Percentiles rank a stretch among this genome's conserved stretches.
These are phyloP conservation scores for Himalopsyche phryganea DNA, from an alignment of 1,140 invertebrate species.

Conservation along the genomic window DNA sequence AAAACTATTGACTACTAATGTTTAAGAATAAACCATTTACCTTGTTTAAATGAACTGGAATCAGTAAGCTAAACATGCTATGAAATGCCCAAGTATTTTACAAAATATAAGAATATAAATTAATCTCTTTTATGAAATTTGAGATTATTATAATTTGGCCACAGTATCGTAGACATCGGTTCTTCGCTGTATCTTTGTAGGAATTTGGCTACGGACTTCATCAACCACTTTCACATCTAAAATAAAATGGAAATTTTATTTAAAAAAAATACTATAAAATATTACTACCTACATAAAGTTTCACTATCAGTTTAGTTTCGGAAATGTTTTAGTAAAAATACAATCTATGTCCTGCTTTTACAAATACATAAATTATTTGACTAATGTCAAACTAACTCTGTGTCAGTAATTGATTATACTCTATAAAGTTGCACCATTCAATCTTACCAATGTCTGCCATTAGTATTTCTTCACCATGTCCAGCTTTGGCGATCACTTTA, in stretches of 20 bases:
- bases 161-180: constrained; percentile 66
- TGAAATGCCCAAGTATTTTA: too few relatives aligned
- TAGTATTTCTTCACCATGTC: constrained; percentile 68
- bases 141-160: neutral
- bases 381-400: neutral
- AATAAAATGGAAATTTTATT: constrained; percentile 32
- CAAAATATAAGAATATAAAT: too few relatives aligned
- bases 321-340: neutral
- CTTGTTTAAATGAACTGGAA: too few relatives aligned
- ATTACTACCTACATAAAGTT: neutral
- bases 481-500: constrained; percentile 67
- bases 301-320: neutral
- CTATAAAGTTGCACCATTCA: too few relatives aligned
- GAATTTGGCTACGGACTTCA: constrained; percentile 77
- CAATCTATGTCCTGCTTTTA: neutral
- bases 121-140: too few relatives aligned
- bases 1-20: too few relatives aligned
- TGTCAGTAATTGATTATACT: neutral
- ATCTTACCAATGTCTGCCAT: constrained; percentile 68
- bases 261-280: neutral
- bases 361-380: neutral
- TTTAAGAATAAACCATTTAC: too few relatives aligned
- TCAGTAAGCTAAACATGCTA: too few relatives aligned
- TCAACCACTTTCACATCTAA: constrained; percentile 71
- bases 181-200: constrained; percentile 70